phyloP scores from a whole-genome alignment of 1,140 invertebrate genomes.

The Drosophila orosa region DNA sequence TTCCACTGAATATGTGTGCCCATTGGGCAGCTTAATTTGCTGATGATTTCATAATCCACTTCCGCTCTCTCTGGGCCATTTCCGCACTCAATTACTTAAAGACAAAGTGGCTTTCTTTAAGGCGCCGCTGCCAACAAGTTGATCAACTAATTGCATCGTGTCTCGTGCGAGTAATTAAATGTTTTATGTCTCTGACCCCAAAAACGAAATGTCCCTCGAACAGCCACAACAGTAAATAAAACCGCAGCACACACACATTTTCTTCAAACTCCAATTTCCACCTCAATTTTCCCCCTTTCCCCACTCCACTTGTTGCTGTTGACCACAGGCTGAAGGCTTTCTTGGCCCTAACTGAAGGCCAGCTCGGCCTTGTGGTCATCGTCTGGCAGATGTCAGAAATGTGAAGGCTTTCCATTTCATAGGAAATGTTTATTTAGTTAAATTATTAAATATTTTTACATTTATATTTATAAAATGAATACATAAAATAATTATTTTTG shows the following conservation, averaged over 20 bases:
- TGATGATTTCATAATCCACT: constrained; percentile 45
- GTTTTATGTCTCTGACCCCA: constrained; percentile 37
- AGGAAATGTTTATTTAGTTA: too few species aligned
- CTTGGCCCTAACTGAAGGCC: constrained; percentile 19
- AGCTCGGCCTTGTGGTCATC: constrained; percentile 42
- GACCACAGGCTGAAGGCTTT: constrained; percentile 52
- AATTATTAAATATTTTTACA: not conserved
- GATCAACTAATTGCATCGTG: constrained; percentile 38
- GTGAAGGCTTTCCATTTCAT: not conserved
- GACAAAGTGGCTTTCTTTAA: constrained; percentile 31
- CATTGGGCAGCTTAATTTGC: constrained; percentile 48
- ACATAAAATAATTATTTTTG: not conserved
- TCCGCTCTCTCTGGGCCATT: not conserved
- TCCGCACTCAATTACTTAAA: constrained; percentile 55
- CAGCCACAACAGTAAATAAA: constrained; percentile 6
- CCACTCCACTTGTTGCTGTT: constrained; percentile 36
- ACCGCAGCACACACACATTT: constrained; percentile 6
- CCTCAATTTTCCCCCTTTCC: not conserved
- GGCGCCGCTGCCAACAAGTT: constrained; percentile 22
- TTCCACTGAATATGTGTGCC: constrained; percentile 11
- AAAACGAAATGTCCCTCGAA: constrained; percentile 20
- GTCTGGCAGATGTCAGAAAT: constrained; percentile 1
- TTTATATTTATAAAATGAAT: not conserved
- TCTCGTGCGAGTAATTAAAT: constrained; percentile 43
- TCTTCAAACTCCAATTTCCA: constrained; percentile 18